Base-by-base conservation (phyloP, 2,113 vertebrate genomes). In the Struthio camelus region DNA sequence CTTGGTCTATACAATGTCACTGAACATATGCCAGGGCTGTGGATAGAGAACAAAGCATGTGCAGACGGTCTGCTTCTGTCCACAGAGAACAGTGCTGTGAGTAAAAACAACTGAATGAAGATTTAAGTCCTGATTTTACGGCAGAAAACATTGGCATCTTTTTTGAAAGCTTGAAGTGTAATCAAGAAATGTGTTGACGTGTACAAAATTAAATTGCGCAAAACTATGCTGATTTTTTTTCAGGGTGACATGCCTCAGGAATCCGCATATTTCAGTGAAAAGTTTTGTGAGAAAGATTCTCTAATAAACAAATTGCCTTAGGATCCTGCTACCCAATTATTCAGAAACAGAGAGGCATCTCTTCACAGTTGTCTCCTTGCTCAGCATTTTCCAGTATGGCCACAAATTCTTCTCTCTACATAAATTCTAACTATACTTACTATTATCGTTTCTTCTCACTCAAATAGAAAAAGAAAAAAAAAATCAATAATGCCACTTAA, bases 151-250 rank as follows among this genome's bases (percentile, higher is more conserved):
- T 22, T 73, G 76, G 59, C 76, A 83, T 93, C 38, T 80, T 83
- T 95, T 95, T 54, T 78, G 59, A 88, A 96, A 88, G 76, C 79
- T 80, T 96, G 80, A 91, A 91, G 64, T 44, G 22, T 91, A 95
- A 93, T 94, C 67, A 90, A 93, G 80, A 94, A 96, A 93, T 23
- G 51, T 90, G 90, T 95, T 93, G 87, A 93, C 67, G 76, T 50
- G 42, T 46, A 91, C 82, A 95, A 91, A 97, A 95, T 64, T 85
- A 93, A 96, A 94, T 38, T 86, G 87, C 83, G 83, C 85, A 64
- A 90, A 90, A 80, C 34, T 93, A 20, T 32, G 82, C 40, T 94
- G 71, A 91, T 94, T 93, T 89, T 89, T 54, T 91, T 92, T 77
- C 85, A 80, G 76, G 27, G 46, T 94, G 93, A 93, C 90, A 93